Evolutionary conservation across 2,888 invertebrate genomes (phyloP).

Genomic region (Epinotia brunnichana): DNA sequence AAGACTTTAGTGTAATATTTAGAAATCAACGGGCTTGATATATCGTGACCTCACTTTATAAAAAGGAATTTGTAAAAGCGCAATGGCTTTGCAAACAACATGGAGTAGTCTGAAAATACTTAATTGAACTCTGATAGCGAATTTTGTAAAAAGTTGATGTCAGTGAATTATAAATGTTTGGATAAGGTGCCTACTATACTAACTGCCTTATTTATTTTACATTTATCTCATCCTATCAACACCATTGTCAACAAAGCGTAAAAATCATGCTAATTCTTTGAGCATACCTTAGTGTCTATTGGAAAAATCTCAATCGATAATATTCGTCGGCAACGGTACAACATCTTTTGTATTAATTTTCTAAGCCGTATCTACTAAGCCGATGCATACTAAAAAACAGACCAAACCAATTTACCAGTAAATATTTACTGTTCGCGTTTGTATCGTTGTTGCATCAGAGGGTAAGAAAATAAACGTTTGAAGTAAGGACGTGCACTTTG

Average conservation of each 20-base stretch:
- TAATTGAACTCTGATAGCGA: constrained; percentile 1
- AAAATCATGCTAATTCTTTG: background rate
- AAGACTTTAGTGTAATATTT: constrained; percentile 28
- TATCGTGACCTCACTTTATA: constrained; percentile 12
- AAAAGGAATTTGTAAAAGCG: constrained; percentile 10
- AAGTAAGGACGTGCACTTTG: no score
- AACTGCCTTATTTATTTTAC: background rate
- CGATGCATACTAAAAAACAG: no score
- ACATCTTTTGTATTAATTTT: background rate
- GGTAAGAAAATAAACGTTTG: no score
- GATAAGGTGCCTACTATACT: background rate
- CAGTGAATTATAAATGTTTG: constrained; percentile 20
- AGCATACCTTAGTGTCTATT: no score
- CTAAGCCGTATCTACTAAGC: no score
- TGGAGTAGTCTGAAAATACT: constrained; percentile 14
- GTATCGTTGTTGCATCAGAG: no score
- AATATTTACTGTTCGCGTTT: background rate
- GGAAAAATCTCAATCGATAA: no score
- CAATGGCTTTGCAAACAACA: background rate
- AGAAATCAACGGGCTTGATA: constrained; percentile 33
- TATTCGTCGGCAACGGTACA: background rate
- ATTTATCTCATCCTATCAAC: background rate
- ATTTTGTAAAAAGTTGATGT: constrained; percentile 17
- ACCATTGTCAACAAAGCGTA: background rate
- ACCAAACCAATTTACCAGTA: background rate